Conservation (phyloP, 2,797 vertebrate species). For the Pseudocheirus occidentalis region DNA sequence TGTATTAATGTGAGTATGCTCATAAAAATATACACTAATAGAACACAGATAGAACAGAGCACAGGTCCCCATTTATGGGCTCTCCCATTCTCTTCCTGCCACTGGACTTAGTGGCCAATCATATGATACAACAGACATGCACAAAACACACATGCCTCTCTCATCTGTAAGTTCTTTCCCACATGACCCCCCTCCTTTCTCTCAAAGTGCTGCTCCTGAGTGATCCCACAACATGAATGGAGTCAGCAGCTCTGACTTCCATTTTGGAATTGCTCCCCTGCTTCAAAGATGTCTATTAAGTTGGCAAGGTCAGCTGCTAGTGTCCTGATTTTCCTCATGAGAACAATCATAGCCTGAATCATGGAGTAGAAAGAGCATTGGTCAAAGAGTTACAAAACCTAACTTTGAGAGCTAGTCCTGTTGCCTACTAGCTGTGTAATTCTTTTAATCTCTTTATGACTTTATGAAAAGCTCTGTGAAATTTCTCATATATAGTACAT, state of each 20-base stretch:
- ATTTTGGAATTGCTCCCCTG: conserved; percentile 8
- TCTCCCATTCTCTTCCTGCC: conserved; percentile 6
- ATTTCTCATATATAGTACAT: conserved; percentile 7
- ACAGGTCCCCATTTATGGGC: not conserved
- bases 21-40: not conserved
- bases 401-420: not conserved
- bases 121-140: not conserved
- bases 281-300: not conserved
- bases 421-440: conserved; percentile 24
- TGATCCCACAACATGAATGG: conserved; percentile 2
- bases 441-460: conserved; percentile 31
- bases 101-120: conserved; percentile 1
- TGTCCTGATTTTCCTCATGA: conserved; percentile 15
- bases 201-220: not conserved
- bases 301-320: conserved; percentile 28
- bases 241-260: not conserved
- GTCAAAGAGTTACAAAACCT: not conserved
- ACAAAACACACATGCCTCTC: not conserved
- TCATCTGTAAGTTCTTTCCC: not conserved
- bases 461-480: not conserved
- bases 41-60: not conserved
- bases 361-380: not conserved
- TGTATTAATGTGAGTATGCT: not conserved
- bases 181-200: not conserved
- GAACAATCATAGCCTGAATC: not conserved